Conservation (phyloP, 2,888 invertebrate species). For the Amphipyra tragopoginis region DNA sequence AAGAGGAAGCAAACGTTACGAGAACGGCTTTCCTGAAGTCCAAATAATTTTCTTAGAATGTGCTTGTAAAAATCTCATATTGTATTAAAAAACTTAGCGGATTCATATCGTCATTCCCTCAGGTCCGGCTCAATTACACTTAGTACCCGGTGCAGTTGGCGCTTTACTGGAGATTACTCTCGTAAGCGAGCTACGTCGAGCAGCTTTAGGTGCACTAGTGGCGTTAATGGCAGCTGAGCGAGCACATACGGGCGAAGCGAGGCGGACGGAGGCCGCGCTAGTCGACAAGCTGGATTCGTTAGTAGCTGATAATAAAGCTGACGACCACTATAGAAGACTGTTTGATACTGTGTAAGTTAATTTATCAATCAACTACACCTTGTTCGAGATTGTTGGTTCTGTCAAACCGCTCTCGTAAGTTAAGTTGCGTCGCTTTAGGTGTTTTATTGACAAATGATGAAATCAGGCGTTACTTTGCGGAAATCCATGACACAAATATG, state of each 20-base stretch:
- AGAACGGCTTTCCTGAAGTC: too few species aligned
- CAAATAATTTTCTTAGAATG: too few species aligned
- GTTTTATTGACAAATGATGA: too few species aligned
- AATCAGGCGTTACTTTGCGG: too few species aligned
- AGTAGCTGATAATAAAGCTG: constrained; percentile 98
- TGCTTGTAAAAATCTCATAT: too few species aligned
- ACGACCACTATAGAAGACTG: constrained; percentile 97
- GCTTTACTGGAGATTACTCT: constrained; percentile 98
- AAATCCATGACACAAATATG: too few species aligned
- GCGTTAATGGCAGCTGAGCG: constrained; percentile 99
- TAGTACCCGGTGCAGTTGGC: constrained; percentile 98
- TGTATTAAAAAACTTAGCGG: not conserved
- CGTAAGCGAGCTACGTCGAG: constrained; percentile 96
- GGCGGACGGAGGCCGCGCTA: constrained; percentile 97
- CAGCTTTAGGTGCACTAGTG: constrained; percentile 97
- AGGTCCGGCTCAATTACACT: constrained; percentile 96
- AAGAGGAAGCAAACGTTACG: too few species aligned
- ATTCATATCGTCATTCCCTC: constrained; percentile 10
- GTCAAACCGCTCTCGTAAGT: too few species aligned
- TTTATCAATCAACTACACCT: not conserved
- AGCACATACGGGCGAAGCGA: constrained; percentile 94
- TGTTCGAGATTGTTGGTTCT: too few species aligned
- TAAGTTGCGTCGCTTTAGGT: too few species aligned
- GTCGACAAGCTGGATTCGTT: constrained; percentile 98
- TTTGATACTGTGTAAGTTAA: constrained; percentile 98